Conservation (phyloP, 2,797 vertebrate genomes). For the Melanotaenia maccullochi region DNA sequence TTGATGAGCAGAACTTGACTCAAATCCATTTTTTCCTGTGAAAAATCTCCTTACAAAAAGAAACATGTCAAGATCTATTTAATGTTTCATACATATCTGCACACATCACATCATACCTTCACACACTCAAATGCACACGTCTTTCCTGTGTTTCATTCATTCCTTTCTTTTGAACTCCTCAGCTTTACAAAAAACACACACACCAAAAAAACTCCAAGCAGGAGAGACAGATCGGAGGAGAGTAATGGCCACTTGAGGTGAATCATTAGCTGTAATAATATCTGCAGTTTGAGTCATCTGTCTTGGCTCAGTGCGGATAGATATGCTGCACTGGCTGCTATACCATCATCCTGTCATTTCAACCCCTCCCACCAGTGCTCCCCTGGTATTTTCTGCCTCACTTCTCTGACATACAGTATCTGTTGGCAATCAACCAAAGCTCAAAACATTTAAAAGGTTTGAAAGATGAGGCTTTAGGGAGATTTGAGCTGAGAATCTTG, state of each 20-base stretch:
- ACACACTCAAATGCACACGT: neutral
- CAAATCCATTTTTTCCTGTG: neutral
- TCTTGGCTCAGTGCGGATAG: slow-evolving; percentile 63
- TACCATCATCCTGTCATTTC: slow-evolving; percentile 40
- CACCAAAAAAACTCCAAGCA: slow-evolving; percentile 20
- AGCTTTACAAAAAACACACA: slow-evolving; percentile 17
- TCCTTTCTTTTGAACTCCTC: slow-evolving; percentile 18
- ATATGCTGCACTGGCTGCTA: slow-evolving; percentile 40
- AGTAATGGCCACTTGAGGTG: slow-evolving; percentile 81
- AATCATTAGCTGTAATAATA: slow-evolving; percentile 84
- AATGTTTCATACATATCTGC: neutral
- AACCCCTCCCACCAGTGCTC: neutral
- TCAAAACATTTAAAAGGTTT: slow-evolving; percentile 31
- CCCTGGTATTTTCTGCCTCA: slow-evolving; percentile 8
- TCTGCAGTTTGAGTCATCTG: slow-evolving; percentile 75
- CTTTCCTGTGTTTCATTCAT: slow-evolving; percentile 6
- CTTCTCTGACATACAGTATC: slow-evolving; percentile 14
- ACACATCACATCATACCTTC: neutral
- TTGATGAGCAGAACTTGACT: neutral
- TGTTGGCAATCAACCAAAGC: slow-evolving; percentile 5
- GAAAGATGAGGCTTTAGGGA: neutral
- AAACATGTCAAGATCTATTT: neutral
- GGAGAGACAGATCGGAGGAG: slow-evolving; percentile 65
- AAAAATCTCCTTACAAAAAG: neutral
- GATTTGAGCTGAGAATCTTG: neutral